phyloP scores from a whole-genome alignment of 2,888 invertebrate genomes.

The Cosmia trapezina region DNA sequence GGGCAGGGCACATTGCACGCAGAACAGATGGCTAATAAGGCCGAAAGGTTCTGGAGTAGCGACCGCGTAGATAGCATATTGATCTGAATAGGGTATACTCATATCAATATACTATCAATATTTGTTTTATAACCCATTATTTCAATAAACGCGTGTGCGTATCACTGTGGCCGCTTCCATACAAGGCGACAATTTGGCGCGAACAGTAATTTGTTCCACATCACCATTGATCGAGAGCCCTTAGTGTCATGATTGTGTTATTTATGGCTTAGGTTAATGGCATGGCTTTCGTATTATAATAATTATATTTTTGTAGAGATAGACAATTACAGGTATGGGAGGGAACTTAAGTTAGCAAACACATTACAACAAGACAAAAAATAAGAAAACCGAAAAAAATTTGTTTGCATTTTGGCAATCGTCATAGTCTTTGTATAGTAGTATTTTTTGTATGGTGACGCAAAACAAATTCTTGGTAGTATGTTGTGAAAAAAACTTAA shows the following conservation, averaged over 20 bases:
- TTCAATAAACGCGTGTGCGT: neutral
- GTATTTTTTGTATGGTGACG: conserved; percentile 18
- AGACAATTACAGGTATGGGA: no score
- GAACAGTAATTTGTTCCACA: conserved; percentile 65
- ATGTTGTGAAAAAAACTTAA: no score
- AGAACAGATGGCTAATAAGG: no score
- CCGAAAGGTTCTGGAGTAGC: no score
- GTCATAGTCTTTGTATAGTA: neutral
- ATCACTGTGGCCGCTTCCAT: neutral
- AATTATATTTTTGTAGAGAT: conserved; percentile 14
- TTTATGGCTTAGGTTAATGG: conserved; percentile 62
- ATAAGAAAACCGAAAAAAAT: neutral
- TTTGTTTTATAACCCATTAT: neutral
- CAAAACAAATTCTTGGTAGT: neutral
- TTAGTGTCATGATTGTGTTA: conserved; percentile 58
- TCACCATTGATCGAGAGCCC: conserved; percentile 62
- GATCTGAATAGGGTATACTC: no score
- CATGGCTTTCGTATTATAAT: conserved; percentile 20
- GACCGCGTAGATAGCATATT: no score
- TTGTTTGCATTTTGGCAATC: neutral
- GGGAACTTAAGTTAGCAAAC: no score
- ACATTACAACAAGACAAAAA: neutral
- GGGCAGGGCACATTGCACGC: no score
- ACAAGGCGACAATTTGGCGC: conserved; percentile 70
- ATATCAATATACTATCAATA: neutral